These are phyloP conservation scores for Gobiocypris rarus DNA, from an alignment of 2,113 vertebrate genomes.

Conservation along the genomic window DNA sequence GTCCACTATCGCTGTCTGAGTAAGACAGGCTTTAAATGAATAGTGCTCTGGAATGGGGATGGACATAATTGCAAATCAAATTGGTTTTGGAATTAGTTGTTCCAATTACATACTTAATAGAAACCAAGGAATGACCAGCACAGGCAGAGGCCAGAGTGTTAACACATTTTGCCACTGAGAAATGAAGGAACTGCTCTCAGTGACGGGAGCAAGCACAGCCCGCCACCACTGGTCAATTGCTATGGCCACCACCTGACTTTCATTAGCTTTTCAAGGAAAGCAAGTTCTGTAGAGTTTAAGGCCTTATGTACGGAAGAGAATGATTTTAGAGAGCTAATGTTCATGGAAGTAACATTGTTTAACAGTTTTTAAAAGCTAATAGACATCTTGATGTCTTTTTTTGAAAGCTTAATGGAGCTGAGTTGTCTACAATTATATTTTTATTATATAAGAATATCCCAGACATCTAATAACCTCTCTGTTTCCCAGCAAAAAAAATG, in stretches of 20 bases:
- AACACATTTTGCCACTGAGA: slow-evolving; percentile 40
- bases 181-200: slow-evolving; percentile 37
- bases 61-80: slow-evolving; percentile 53
- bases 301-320: background rate
- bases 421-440: background rate
- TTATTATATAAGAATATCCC: background rate
- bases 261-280: slow-evolving; percentile 37
- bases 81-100: slow-evolving; percentile 56
- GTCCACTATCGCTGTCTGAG: slow-evolving; percentile 22
- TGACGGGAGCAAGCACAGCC: slow-evolving; percentile 21
- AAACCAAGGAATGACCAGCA: slow-evolving; percentile 39
- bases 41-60: slow-evolving; percentile 42
- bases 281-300: slow-evolving; percentile 18
- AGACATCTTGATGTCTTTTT: background rate
- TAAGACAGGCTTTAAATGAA: slow-evolving; percentile 49
- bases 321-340: background rate
- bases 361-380: background rate
- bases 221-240: slow-evolving; percentile 38
- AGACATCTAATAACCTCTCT: background rate
- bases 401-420: background rate
- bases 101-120: slow-evolving; percentile 55
- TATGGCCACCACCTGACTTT: slow-evolving; percentile 38
- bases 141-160: slow-evolving; percentile 35
- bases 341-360: background rate
- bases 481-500: no score